Evolutionary conservation across 2,888 invertebrate species (phyloP).

Genomic region (Strigamia transsilvanica): DNA sequence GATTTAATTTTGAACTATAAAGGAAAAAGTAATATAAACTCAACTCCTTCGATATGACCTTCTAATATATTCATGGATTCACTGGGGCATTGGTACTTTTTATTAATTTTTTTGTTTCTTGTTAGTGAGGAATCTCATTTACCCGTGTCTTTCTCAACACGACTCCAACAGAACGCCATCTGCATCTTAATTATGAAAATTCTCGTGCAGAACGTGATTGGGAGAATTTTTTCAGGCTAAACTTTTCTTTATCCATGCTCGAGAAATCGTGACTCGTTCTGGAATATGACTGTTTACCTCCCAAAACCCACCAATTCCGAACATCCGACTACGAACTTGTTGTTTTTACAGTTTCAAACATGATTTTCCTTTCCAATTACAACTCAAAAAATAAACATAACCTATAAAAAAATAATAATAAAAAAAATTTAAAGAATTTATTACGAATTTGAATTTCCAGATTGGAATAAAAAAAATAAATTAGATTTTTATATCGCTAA

Average conservation of each 20-base stretch:
- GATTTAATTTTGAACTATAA: background rate
- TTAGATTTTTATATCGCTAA: background rate
- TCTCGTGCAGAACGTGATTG: conserved; percentile 31
- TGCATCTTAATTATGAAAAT: conserved; percentile 21
- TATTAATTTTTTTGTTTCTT: background rate
- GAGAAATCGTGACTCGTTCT: conserved; percentile 14
- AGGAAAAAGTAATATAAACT: background rate
- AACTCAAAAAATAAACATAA: background rate
- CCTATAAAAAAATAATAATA: too few species aligned
- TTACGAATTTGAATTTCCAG: background rate
- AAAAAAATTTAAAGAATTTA: too few species aligned
- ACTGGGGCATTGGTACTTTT: conserved; percentile 14
- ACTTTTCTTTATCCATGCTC: background rate
- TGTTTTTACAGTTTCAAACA: conserved; percentile 2
- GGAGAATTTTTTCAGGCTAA: conserved; percentile 22
- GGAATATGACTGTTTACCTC: background rate
- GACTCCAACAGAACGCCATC: conserved; percentile 12
- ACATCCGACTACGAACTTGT: background rate
- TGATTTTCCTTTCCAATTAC: conserved; percentile 24
- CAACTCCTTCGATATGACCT: background rate
- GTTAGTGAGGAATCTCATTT: conserved; percentile 12
- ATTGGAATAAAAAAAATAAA: background rate
- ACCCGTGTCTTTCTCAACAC: conserved; percentile 18
- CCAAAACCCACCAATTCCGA: background rate
- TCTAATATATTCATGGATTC: conserved; percentile 4